Evolutionary conservation across 1,140 invertebrate genomes (phyloP), one percentile per base, ranked within the genome.

Genomic region (Atta cephalotes): DNA sequence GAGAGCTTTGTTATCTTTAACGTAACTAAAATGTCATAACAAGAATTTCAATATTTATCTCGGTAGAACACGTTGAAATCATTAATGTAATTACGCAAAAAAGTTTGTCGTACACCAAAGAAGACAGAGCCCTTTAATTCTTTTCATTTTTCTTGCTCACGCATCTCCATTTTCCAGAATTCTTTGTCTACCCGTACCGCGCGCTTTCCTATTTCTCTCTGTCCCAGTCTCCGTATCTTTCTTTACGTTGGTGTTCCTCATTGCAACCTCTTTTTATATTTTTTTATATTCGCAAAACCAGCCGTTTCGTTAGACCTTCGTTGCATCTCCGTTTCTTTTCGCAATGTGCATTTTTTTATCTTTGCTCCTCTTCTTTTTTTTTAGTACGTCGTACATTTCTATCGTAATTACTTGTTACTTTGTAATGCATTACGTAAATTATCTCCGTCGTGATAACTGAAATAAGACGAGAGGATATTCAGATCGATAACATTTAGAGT

Each of bases 61-160:
- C 31, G 31, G 31, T 56, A 10, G 16, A 25, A 70, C 78, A 56
- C 18, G 56, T 35, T 28, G 70, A 72, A 21, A 74, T 84, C 70
- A 62, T 84, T 84, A 84, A 84, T 28, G 80, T 84, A 84, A 84
- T 84, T 84, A 84, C 14, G 53, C 80, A 16, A 39, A 21, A 74
- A 82, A 62, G 25, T 51, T 76, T 35, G 39, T 28, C 45, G 45
- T 31, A 35, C 16, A 14, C 65, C 39, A 84, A 63, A 76, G 80
- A 76, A 25, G 12, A 18, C 39, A 18, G 10, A 31, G 18, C 28
- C 2, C 65, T 84, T 62, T 51, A 76, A 74, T 74, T 39, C 18
- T 12, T 31, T 84, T 63, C 39, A 63, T 63, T 63, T 84, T 63
- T 76, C 80, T 74, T 65, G 51, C 21, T 3, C 56, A 49, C 68